A percentile compares a stretch with the other conserved stretches of the same genome.
These are phyloP conservation scores for Austrolebias charrua DNA, from an alignment of 2,797 vertebrate genomes.

Conservation along the genomic window DNA sequence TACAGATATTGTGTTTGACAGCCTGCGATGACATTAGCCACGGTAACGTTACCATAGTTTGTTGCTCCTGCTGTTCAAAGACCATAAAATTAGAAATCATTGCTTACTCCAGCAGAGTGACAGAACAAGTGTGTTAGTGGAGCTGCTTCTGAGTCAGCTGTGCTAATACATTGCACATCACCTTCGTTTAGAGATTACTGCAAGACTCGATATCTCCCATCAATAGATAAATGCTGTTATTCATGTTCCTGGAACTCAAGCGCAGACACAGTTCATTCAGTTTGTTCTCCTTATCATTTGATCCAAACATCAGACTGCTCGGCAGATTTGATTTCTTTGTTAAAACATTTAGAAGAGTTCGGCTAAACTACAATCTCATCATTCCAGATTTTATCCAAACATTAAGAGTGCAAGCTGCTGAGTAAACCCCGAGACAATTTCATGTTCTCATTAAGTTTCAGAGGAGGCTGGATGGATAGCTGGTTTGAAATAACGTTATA, in stretches of 20 bases:
- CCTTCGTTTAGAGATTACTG: slow-evolving; percentile 48
- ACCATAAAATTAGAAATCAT: slow-evolving; percentile 58
- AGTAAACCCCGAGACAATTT: slow-evolving; percentile 38
- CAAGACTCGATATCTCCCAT: slow-evolving; percentile 54
- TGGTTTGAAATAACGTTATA: slow-evolving; percentile 5
- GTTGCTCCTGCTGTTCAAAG: slow-evolving; percentile 33
- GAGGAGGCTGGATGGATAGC: slow-evolving; percentile 8
- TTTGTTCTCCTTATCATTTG: background rate
- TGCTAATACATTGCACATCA: too few species aligned
- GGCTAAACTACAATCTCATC: slow-evolving; percentile 47
- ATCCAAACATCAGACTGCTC: slow-evolving; percentile 21
- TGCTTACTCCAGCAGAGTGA: slow-evolving; percentile 28
- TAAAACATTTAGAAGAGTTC: slow-evolving; percentile 49
- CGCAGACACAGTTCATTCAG: slow-evolving; percentile 29
- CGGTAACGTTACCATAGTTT: slow-evolving; percentile 54
- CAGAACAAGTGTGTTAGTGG: slow-evolving; percentile 22
- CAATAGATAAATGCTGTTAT: too few species aligned
- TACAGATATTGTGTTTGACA: slow-evolving; percentile 45
- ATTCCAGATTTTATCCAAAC: slow-evolving; percentile 18
- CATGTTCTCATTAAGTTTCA: slow-evolving; percentile 42
- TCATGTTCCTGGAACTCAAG: background rate
- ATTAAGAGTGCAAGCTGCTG: slow-evolving; percentile 13
- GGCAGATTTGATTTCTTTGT: slow-evolving; percentile 22
- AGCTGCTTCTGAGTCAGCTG: slow-evolving; percentile 29
- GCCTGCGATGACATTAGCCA: slow-evolving; percentile 58